phyloP scores from a whole-genome alignment of 2,888 invertebrate species.

The Macrophya annulata region DNA sequence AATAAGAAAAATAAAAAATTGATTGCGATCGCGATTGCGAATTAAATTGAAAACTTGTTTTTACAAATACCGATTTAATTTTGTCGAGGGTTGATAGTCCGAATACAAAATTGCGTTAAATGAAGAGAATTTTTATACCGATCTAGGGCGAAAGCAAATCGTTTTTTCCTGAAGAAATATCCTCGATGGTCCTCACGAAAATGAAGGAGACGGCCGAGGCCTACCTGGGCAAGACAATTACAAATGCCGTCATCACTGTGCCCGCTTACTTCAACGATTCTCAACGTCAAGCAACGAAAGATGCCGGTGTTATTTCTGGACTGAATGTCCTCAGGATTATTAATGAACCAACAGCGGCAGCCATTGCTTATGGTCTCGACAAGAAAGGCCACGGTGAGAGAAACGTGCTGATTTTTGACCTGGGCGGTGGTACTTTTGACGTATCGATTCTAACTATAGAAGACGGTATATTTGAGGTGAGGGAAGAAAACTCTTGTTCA shows the following conservation, averaged over 20 bases:
- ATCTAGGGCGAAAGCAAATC: conserved; percentile 84
- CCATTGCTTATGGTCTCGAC: conserved; percentile 91
- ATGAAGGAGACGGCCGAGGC: conserved; percentile 92
- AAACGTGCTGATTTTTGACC: conserved; percentile 88
- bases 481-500: not conserved
- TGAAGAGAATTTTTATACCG: conserved; percentile 24
- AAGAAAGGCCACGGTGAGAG: conserved; percentile 88
- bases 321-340: conserved; percentile 94
- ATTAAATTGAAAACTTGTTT: not conserved
- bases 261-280: conserved; percentile 93
- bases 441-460: conserved; percentile 95
- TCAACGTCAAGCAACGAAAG: conserved; percentile 93
- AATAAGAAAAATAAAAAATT: not conserved
- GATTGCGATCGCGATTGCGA: not conserved
- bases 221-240: conserved; percentile 86
- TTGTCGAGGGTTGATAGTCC: not conserved
- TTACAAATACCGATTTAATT: not conserved
- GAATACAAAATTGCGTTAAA: conserved; percentile 23
- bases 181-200: conserved; percentile 92
- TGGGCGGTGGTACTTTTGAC: conserved; percentile 95
- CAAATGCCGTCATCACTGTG: conserved; percentile 91
- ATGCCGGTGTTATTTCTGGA: conserved; percentile 92
- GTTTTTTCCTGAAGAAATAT: conserved; percentile 92
- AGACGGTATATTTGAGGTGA: conserved; percentile 86
- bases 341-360: conserved; percentile 95